Evolutionary conservation across 1,140 invertebrate genomes (phyloP).

Genomic region (Charaxes varanes): DNA sequence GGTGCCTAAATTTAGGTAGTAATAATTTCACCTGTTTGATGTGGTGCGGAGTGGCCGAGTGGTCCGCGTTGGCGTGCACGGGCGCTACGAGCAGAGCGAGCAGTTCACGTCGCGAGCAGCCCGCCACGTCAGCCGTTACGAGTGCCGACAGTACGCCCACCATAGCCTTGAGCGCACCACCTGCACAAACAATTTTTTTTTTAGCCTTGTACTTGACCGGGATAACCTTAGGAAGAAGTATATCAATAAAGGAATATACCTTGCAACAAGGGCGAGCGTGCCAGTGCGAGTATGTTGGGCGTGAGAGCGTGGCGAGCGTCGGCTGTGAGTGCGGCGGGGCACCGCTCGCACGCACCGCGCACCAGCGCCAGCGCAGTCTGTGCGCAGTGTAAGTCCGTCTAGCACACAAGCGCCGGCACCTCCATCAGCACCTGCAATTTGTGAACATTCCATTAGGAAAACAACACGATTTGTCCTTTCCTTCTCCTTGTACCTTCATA

Average conservation of each 20-base stretch:
- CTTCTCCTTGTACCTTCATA: too few species aligned
- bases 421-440: slow-evolving; percentile 58
- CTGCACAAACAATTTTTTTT: too few species aligned
- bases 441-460: too few species aligned
- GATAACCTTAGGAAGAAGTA: too few species aligned
- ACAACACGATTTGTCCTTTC: too few species aligned
- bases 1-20: background rate
- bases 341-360: slow-evolving; percentile 82
- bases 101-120: slow-evolving; percentile 87
- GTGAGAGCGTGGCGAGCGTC: slow-evolving; percentile 78
- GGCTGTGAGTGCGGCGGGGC: slow-evolving; percentile 80
- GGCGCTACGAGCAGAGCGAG: slow-evolving; percentile 83
- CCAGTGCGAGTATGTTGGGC: slow-evolving; percentile 89
- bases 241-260: slow-evolving; percentile 59
- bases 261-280: slow-evolving; percentile 93
- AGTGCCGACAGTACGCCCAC: slow-evolving; percentile 94
- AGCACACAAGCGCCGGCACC: slow-evolving; percentile 91
- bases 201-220: too few species aligned
- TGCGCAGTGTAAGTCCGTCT: slow-evolving; percentile 96
- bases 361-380: slow-evolving; percentile 89
- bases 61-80: slow-evolving; percentile 58
- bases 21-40: slow-evolving; percentile 58
- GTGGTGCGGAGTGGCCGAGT: slow-evolving; percentile 57
- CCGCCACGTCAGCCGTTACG: slow-evolving; percentile 86
- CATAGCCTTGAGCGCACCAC: slow-evolving; percentile 90